These are phyloP conservation scores for Chouioia cunea DNA, from an alignment of 2,888 invertebrate genomes.

Conservation along the genomic window DNA sequence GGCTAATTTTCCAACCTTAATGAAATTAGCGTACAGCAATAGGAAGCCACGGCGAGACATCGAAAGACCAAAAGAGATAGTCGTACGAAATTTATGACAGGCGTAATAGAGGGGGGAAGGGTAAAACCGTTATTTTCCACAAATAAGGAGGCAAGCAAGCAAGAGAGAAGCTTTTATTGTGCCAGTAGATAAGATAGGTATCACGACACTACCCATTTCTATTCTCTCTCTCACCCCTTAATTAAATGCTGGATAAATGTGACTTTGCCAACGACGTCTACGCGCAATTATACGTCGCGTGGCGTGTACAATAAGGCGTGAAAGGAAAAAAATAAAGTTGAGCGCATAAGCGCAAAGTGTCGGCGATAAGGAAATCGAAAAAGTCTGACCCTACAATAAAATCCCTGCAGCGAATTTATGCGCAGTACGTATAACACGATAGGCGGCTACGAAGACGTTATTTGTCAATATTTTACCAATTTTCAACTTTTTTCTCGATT, in stretches of 20 bases:
- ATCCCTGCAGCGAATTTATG: constrained; percentile 12
- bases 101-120: constrained; percentile 9
- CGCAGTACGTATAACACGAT: constrained; percentile 21
- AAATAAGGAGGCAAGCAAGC: constrained; percentile 36
- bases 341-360: neutral
- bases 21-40: constrained; percentile 30
- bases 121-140: constrained; percentile 43
- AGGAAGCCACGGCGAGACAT: neutral
- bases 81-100: constrained; percentile 38
- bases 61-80: constrained; percentile 12
- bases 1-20: constrained; percentile 34
- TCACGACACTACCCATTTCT: too few relatives aligned
- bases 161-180: constrained; percentile 40
- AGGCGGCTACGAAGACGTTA: neutral
- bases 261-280: neutral
- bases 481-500: neutral
- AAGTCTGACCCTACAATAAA: neutral
- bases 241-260: constrained; percentile 45
- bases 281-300: neutral
- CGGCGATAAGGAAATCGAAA: constrained; percentile 32
- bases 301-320: neutral
- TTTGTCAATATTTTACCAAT: constrained; percentile 38
- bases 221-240: too few relatives aligned
- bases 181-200: constrained; percentile 43
- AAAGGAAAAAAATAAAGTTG: constrained; percentile 11